Percentiles rank a stretch among this genome's conserved stretches.
phyloP scores from a whole-genome alignment of 1,140 invertebrate species.

The Acromyrmex charruanus region DNA sequence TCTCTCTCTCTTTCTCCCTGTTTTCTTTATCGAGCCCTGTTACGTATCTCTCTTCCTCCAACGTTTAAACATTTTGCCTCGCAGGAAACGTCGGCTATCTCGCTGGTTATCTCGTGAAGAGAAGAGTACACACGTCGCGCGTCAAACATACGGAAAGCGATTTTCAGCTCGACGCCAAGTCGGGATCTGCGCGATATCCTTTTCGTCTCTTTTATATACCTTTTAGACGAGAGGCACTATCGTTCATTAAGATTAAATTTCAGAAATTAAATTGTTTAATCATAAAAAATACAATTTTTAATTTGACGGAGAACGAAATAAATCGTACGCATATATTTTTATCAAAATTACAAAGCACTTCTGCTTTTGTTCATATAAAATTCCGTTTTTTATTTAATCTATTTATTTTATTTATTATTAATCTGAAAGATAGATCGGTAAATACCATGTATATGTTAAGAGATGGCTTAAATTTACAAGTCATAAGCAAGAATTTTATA shows the following conservation, averaged over 20 bases:
- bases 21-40: slow-evolving; percentile 12
- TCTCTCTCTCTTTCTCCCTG: slow-evolving; percentile 37
- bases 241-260: not conserved
- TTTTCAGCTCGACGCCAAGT: slow-evolving; percentile 58
- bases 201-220: not conserved
- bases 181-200: slow-evolving; percentile 28
- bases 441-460: not conserved
- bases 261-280: not conserved
- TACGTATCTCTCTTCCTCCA: not conserved
- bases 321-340: not conserved
- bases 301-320: not conserved
- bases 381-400: not conserved
- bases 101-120: slow-evolving; percentile 64
- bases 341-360: not conserved
- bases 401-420: not conserved
- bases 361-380: not conserved
- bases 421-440: not conserved
- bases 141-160: slow-evolving; percentile 65
- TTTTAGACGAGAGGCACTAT: not conserved
- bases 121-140: slow-evolving; percentile 66
- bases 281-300: not conserved
- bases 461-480: not conserved
- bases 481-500: not conserved
- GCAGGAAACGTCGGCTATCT: slow-evolving; percentile 72
- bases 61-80: slow-evolving; percentile 14